These are phyloP conservation scores for Leptarthrus brevirostris DNA, from an alignment of 2,888 invertebrate genomes.

Conservation along the genomic window DNA sequence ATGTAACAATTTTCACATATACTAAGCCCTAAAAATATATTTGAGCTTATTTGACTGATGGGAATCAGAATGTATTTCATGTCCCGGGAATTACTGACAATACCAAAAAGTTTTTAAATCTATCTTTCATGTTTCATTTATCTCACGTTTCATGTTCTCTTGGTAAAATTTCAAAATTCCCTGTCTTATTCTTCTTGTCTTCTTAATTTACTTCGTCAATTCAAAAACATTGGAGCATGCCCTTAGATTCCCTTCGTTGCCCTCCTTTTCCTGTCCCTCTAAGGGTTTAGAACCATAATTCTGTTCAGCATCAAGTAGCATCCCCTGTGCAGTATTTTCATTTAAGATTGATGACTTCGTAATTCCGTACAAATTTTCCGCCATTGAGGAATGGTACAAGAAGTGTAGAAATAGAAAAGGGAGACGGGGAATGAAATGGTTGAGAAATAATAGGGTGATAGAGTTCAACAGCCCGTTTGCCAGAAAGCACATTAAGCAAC, in stretches of 20 bases:
- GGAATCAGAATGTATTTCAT: no score
- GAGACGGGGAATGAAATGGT: background rate
- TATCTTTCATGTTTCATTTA: background rate
- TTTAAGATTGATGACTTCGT: constrained; percentile 15
- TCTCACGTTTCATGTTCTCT: background rate
- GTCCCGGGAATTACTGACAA: background rate
- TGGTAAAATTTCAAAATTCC: background rate
- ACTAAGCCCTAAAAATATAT: no score
- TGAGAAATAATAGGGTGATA: background rate
- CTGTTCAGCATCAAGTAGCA: background rate
- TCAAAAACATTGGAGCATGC: background rate
- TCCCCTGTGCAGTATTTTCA: constrained; percentile 13
- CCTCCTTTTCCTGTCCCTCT: background rate
- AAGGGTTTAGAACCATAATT: background rate
- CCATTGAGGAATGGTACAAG: background rate
- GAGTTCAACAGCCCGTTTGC: background rate
- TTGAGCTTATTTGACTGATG: no score
- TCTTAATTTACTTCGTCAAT: background rate
- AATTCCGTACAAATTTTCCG: constrained; percentile 13
- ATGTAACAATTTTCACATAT: no score
- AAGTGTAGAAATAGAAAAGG: no score
- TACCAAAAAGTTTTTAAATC: background rate
- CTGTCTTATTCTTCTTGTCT: background rate
- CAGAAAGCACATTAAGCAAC: background rate
- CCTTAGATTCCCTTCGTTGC: no score